Evolutionary conservation across 2,113 vertebrate species (phyloP).

Genomic region (Rafetus swinhoei): DNA sequence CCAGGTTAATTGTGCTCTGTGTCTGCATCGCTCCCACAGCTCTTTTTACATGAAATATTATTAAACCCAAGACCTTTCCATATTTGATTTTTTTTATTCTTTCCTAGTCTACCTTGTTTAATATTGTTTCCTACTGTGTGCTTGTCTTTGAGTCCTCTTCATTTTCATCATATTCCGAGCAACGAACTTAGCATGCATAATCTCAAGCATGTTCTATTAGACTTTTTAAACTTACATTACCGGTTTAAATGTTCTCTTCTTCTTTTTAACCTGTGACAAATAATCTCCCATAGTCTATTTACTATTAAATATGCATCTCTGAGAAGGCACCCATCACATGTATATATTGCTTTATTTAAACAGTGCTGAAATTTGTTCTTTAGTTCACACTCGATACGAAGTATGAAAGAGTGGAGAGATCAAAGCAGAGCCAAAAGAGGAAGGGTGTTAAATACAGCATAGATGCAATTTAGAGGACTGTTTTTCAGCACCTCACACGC

Average conservation of each 20-base stretch:
- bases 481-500: not conserved
- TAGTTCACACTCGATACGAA: not conserved
- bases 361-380: not conserved
- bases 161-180: conserved; percentile 21
- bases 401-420: not conserved
- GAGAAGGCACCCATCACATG: not conserved
- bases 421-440: not conserved
- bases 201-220: not conserved
- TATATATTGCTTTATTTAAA: not conserved
- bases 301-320: conserved; percentile 24
- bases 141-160: conserved; percentile 24
- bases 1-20: not conserved
- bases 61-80: not conserved
- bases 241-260: conserved; percentile 1
- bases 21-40: not conserved
- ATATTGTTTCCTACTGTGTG: conserved; percentile 7
- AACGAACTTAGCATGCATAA: conserved; percentile 37
- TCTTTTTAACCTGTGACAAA: conserved; percentile 32
- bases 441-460: not conserved
- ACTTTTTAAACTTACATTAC: conserved; percentile 34
- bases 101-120: conserved; percentile 43
- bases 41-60: conserved; percentile 23
- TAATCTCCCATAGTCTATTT: not conserved
- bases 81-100: conserved; percentile 32
- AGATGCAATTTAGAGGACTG: not conserved